Conservation (phyloP, 2,113 vertebrate species). For the Crotalus tigris region DNA sequence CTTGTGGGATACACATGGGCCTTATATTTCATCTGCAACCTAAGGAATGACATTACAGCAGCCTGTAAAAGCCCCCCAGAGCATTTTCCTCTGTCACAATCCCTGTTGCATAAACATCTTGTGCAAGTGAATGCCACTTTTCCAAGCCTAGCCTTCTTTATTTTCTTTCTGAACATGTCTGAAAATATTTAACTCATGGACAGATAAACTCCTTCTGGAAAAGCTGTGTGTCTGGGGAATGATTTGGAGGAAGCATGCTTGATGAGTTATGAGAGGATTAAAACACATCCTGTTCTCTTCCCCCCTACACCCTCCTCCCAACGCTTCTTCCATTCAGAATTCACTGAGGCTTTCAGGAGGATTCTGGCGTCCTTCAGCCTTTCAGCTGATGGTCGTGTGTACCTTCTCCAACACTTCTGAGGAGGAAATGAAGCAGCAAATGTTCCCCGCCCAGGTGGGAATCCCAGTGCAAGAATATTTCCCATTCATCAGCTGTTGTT, state of each 20-base stretch:
- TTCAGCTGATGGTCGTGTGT: constrained; percentile 41
- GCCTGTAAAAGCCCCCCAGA: neutral
- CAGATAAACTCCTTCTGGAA: constrained; percentile 55
- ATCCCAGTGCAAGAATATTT: constrained; percentile 55
- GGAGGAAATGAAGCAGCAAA: constrained; percentile 46
- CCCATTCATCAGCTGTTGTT: constrained; percentile 49
- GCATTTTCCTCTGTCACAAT: neutral
- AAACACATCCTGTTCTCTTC: constrained; percentile 58
- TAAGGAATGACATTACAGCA: neutral
- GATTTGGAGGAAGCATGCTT: constrained; percentile 58
- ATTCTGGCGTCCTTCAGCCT: constrained; percentile 43
- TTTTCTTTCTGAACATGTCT: constrained; percentile 14
- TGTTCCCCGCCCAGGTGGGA: constrained; percentile 55
- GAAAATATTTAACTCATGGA: constrained; percentile 38
- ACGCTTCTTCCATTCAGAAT: constrained; percentile 18
- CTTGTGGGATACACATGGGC: neutral
- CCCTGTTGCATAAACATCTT: constrained; percentile 46
- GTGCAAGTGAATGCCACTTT: constrained; percentile 14
- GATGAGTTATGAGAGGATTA: constrained; percentile 60
- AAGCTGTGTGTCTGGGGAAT: constrained; percentile 47
- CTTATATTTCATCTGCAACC: neutral
- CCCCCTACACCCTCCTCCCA: neutral
- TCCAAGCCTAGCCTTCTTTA: constrained; percentile 40
- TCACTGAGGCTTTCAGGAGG: constrained; percentile 46
- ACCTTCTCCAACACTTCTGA: constrained; percentile 50